These are phyloP conservation scores for Acronicta alni DNA, from an alignment of 2,888 invertebrate species.

Conservation along the genomic window DNA sequence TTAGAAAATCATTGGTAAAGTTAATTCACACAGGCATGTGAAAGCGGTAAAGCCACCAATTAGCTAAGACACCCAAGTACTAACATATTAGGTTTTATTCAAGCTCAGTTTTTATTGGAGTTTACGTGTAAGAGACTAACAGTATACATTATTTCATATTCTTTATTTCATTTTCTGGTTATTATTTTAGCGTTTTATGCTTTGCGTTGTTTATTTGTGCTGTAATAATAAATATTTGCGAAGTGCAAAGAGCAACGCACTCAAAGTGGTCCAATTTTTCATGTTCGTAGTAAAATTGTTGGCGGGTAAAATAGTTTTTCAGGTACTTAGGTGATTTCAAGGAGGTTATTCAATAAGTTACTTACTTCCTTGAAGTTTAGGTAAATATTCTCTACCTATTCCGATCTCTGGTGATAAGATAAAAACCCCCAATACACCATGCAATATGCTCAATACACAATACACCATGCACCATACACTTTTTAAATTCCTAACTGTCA, in stretches of 20 bases:
- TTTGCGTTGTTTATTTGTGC: constrained; percentile 26
- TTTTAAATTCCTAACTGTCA: too few species aligned
- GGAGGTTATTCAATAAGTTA: too few species aligned
- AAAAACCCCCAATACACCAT: too few species aligned
- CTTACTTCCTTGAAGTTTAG: too few species aligned
- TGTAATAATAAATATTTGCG: constrained; percentile 22
- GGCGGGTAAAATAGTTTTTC: too few species aligned
- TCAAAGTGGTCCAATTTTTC: background rate
- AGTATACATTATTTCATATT: constrained; percentile 2
- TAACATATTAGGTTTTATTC: constrained; percentile 15
- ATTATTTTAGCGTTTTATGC: constrained; percentile 45
- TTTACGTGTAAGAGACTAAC: constrained; percentile 8
- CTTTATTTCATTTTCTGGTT: constrained; percentile 47
- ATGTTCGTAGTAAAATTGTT: too few species aligned
- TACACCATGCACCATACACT: too few species aligned
- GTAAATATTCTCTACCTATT: too few species aligned
- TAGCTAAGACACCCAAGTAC: constrained; percentile 31
- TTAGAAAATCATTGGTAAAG: constrained; percentile 17
- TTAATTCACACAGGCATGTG: constrained; percentile 31
- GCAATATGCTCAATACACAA: too few species aligned
- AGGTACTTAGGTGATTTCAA: too few species aligned
- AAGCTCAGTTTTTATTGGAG: constrained; percentile 40
- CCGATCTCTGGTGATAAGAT: too few species aligned
- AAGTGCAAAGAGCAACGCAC: constrained; percentile 1
- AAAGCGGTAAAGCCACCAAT: constrained; percentile 42